Conservation (phyloP, 2,797 vertebrate species). For the Thripadectes ignobilis region DNA sequence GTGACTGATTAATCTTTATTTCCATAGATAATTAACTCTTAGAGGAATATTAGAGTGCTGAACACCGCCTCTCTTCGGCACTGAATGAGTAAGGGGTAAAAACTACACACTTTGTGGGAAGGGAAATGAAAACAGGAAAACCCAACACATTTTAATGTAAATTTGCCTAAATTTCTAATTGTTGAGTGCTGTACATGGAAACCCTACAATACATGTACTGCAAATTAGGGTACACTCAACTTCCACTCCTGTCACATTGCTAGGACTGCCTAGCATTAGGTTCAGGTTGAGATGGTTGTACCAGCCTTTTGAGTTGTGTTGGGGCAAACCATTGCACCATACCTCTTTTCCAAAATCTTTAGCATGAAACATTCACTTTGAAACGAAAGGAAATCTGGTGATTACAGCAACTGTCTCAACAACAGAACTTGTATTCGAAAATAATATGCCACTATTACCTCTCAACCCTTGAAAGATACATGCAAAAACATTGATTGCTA, state of each 20-base stretch:
- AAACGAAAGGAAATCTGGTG: neutral
- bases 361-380: neutral
- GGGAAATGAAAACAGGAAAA: too few relatives aligned
- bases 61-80: neutral
- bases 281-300: neutral
- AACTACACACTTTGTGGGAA: neutral
- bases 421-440: rapidly evolving
- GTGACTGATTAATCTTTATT: neutral
- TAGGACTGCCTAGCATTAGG: neutral
- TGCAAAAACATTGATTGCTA: neutral
- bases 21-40: neutral
- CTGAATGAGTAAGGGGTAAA: rapidly evolving
- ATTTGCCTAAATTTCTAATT: neutral
- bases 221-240: rapidly evolving
- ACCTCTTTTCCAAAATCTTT: neutral
- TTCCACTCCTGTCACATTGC: neutral
- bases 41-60: neutral
- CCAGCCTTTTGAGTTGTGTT: neutral
- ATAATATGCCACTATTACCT: neutral
- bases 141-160: neutral
- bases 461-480: neutral
- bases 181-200: neutral
- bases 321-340: rapidly evolving
- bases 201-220: neutral
- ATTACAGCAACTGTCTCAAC: neutral